phyloP scores from a whole-genome alignment of 2,888 invertebrate genomes.

The Dysmachus trigonus region DNA sequence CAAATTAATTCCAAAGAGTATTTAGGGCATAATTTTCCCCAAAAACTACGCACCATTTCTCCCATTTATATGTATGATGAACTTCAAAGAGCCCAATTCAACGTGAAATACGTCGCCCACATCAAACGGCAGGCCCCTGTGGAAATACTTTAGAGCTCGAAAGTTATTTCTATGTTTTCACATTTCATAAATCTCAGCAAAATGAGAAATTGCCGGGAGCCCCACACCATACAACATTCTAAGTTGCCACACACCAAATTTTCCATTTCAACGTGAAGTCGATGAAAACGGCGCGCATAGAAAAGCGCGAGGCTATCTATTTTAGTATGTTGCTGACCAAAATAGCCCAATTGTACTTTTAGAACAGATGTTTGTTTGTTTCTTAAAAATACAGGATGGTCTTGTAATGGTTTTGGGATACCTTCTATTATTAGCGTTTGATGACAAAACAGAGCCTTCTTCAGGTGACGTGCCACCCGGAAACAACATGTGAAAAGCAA shows the following conservation, averaged over 20 bases:
- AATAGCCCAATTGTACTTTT: neutral
- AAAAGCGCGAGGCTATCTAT: neutral
- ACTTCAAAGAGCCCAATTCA: slow-evolving; percentile 3
- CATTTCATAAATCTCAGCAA: slow-evolving; percentile 17
- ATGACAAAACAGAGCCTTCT: neutral
- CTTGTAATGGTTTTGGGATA: neutral
- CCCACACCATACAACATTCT: neutral
- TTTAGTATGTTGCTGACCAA: neutral
- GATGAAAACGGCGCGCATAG: neutral
- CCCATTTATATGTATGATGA: neutral
- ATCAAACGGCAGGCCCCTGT: neutral
- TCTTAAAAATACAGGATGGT: neutral
- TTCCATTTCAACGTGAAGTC: neutral
- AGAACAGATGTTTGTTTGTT: neutral
- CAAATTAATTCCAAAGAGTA: neutral
- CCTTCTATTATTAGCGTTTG: neutral
- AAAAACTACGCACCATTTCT: neutral
- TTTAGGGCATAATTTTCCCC: neutral
- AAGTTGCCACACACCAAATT: neutral
- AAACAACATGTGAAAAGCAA: neutral
- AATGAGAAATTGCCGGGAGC: neutral
- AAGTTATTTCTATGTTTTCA: slow-evolving; percentile 2
- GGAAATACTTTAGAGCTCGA: neutral
- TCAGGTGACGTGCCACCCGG: neutral
- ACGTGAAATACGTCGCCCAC: slow-evolving; percentile 6